A percentile compares a stretch with the other conserved stretches of the same genome.
These are phyloP conservation scores for Thalassarche chlororhynchos DNA, from an alignment of 2,113 vertebrate genomes.

Conservation along the genomic window DNA sequence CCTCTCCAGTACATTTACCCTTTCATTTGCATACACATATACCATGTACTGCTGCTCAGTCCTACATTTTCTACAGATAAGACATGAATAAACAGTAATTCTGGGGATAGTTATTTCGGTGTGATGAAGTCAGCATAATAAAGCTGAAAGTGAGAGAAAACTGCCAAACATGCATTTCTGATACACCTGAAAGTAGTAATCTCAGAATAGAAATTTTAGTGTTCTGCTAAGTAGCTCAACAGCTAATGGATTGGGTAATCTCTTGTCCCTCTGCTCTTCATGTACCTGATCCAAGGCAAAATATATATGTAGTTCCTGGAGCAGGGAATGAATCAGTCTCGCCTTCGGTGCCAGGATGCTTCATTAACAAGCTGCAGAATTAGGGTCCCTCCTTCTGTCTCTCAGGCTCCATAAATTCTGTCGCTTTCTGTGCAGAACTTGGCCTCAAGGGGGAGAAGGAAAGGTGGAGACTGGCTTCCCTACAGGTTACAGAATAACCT, in stretches of 20 bases:
- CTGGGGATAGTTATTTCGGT: neutral
- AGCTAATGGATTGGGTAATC: neutral
- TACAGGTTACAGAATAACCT: neutral
- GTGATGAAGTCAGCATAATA: neutral
- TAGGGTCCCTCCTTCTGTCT: neutral
- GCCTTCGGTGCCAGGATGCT: neutral
- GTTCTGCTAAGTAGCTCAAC: neutral
- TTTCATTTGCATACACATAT: neutral
- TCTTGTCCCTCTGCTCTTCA: neutral
- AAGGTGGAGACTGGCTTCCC: neutral
- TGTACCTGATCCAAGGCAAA: neutral
- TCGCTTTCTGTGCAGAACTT: neutral
- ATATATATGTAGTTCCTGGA: neutral
- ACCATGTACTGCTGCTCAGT: neutral
- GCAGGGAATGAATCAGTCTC: neutral
- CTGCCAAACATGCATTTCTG: neutral
- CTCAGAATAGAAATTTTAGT: slow-evolving; percentile 2
- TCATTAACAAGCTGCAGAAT: neutral
- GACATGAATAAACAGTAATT: neutral
- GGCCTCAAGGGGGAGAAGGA: neutral
- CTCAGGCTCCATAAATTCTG: neutral
- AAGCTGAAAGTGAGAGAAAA: neutral
- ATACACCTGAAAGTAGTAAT: neutral
- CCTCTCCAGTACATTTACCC: neutral
- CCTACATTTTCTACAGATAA: neutral